phyloP scores from a whole-genome alignment of 2,797 vertebrate genomes.

The Notoglanidium macrostoma region DNA sequence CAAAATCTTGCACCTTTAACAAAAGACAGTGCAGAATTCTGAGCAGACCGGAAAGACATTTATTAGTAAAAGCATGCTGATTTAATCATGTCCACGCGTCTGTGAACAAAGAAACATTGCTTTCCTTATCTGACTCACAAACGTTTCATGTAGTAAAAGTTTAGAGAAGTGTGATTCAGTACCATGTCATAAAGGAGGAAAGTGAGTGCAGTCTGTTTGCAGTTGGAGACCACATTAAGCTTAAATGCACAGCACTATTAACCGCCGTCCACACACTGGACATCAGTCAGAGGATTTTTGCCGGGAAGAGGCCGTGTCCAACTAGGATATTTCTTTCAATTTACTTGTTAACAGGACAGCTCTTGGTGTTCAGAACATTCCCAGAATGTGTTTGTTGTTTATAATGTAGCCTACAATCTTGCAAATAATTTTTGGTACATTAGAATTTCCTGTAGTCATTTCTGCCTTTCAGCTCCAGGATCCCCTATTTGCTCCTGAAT shows the following conservation, averaged over 20 bases:
- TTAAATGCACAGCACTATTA: slow-evolving; percentile 55
- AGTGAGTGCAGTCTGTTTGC: slow-evolving; percentile 64
- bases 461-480: neutral
- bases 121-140: slow-evolving; percentile 32
- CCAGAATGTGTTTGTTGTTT: neutral
- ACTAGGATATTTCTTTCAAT: neutral
- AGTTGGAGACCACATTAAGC: slow-evolving; percentile 59
- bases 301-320: neutral
- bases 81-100: slow-evolving; percentile 1
- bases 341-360: neutral
- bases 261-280: slow-evolving; percentile 57
- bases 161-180: slow-evolving; percentile 60
- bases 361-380: neutral
- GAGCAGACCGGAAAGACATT: neutral
- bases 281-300: slow-evolving; percentile 52
- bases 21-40: neutral
- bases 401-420: neutral
- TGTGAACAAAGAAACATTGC: slow-evolving; percentile 13
- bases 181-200: slow-evolving; percentile 61
- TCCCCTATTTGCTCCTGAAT: neutral
- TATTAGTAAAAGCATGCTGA: neutral
- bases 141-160: slow-evolving; percentile 14
- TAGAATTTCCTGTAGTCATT: neutral
- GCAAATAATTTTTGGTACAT: neutral
- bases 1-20: neutral